Evolutionary conservation across 2,113 vertebrate genomes (phyloP), one percentile per base, ranked within the genome.

Genomic region (Hemiscyllium ocellatum): DNA sequence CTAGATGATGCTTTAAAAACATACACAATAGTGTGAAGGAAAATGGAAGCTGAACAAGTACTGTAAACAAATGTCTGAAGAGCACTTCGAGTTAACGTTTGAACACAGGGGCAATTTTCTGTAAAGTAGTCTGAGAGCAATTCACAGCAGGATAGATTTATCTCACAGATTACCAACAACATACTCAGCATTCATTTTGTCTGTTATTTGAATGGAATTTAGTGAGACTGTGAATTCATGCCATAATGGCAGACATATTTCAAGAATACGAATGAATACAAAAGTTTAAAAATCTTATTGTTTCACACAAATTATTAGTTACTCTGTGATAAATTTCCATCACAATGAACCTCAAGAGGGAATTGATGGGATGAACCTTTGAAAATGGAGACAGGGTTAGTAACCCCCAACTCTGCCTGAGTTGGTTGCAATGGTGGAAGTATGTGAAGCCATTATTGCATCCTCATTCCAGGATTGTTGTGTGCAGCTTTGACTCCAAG

Each of bases 81-180:
- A 95, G 65, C 87, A 70, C 12, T 95, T 96, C 87, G 50, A 56
- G 42, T 15, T 70, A 56, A 76, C 96, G 90, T 12, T 6, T 24
- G 96, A 96, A 96, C 29, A 66, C 96, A 96, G 96, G 37, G 96
- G 95, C 26, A 76, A 95, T 0, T 12, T 37, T 68, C 13, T 95
- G 96, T 70, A 95, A 96, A 96, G 96, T 96, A 0, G 83, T 96
- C 89, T 85, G 96, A 83, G 69, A 69, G 87, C 50, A 96, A 78
- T 95, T 96, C 96, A 96, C 96, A 97, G 96, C 96, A 96, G 65
- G 96, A 95, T 95, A 96, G 94, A 93, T 96, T 96, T 96, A 86
- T 96, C 96, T 97, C 96, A 96, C 96, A 96, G 96, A 94, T 61
- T 94, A 95, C 86, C 26, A 97, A 96, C 96, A 97, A 70, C 42